phyloP scores from a whole-genome alignment of 2,113 vertebrate genomes.

The Pavo muticus region DNA sequence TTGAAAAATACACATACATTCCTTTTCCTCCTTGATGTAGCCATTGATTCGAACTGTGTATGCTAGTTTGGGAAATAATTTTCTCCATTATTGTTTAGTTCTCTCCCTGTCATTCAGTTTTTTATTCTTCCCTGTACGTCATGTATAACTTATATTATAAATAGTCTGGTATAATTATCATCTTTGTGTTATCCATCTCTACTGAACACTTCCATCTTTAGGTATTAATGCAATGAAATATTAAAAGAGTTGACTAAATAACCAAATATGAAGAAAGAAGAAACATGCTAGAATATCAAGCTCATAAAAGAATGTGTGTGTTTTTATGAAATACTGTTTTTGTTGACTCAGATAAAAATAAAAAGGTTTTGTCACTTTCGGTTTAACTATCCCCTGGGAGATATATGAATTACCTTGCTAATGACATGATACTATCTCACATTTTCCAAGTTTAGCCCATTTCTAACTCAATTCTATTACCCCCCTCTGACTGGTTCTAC shows the following conservation, averaged over 20 bases:
- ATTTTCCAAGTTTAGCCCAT: background rate
- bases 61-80: background rate
- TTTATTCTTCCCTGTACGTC: background rate
- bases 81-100: background rate
- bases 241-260: background rate
- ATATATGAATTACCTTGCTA: background rate
- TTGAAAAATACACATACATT: background rate
- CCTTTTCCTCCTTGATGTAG: background rate
- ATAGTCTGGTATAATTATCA: background rate
- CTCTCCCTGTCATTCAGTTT: background rate
- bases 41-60: background rate
- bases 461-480: background rate
- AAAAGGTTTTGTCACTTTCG: background rate
- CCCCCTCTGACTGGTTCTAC: background rate
- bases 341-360: background rate
- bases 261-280: background rate
- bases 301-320: background rate
- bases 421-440: background rate
- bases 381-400: accelerated
- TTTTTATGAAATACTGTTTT: background rate
- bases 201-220: background rate
- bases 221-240: background rate
- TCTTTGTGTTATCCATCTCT: background rate
- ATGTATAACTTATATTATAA: background rate
- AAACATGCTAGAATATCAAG: background rate